Evolutionary conservation across 2,888 invertebrate genomes (phyloP).

Genomic region (Lasioglossum figueresi): DNA sequence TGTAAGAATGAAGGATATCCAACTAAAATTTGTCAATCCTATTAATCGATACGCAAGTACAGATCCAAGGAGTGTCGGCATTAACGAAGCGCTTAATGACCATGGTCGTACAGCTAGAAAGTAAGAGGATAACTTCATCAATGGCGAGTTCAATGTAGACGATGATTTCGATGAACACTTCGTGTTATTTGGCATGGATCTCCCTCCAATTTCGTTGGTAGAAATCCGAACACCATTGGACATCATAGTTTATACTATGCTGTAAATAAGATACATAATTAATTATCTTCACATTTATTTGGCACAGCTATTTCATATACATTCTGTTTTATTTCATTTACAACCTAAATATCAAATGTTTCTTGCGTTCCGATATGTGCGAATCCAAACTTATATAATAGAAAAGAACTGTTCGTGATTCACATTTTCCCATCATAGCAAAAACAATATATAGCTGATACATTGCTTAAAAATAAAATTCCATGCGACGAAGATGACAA

Average conservation of each 20-base stretch:
- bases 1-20: conserved; percentile 91
- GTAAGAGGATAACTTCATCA: conserved; percentile 95
- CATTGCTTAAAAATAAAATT: not conserved
- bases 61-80: conserved; percentile 95
- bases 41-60: conserved; percentile 94
- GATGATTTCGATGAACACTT: conserved; percentile 63
- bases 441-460: not conserved
- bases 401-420: not conserved
- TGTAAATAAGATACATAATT: conserved; percentile 44
- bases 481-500: not conserved
- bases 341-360: not conserved
- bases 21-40: conserved; percentile 90
- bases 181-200: conserved; percentile 51
- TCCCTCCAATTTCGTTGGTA: conserved; percentile 55
- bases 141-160: conserved; percentile 83
- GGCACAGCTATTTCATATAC: not conserved
- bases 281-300: not conserved
- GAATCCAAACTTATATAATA: conserved; percentile 28
- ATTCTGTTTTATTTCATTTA: not conserved
- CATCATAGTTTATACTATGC: conserved; percentile 68
- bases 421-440: not conserved
- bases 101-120: conserved; percentile 95
- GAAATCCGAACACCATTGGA: conserved; percentile 73
- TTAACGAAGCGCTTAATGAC: conserved; percentile 96
- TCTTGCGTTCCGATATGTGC: not conserved